These are phyloP conservation scores for Umimayanthus kanabou DNA, from an alignment of 92 coral and sea anemone genomes.

Conservation along the genomic window DNA sequence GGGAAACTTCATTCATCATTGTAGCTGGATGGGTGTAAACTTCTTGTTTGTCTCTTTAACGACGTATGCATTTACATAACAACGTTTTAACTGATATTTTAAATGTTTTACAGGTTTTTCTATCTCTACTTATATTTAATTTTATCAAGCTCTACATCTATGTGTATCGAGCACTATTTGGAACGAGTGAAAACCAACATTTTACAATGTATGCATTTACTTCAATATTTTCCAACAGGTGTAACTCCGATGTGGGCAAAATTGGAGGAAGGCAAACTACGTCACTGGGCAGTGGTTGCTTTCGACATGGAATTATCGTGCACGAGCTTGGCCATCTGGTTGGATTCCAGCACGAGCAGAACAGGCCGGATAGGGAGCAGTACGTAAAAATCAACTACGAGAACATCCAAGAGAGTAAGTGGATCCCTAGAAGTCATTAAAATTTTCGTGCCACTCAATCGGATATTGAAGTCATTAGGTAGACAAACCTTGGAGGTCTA, in stretches of 20 bases:
- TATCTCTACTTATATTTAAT: no score
- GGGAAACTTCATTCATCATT: not conserved
- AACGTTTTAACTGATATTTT: no score
- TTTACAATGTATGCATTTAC: no score
- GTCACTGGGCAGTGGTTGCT: conserved; percentile 91
- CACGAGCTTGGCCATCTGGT: conserved; percentile 93
- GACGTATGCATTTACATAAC: no score
- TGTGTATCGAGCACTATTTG: no score
- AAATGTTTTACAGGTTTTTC: no score
- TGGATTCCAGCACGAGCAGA: conserved; percentile 98
- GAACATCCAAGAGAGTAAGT: conserved; percentile 19
- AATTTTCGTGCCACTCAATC: no score
- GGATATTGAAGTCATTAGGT: no score
- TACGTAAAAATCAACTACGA: conserved; percentile 25
- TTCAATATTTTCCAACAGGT: conserved; percentile 47
- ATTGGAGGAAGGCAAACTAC: conserved; percentile 88
- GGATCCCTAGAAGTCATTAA: not conserved
- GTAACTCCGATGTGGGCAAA: conserved; percentile 92
- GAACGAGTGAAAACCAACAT: no score
- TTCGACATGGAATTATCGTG: conserved; percentile 87
- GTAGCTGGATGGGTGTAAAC: not conserved
- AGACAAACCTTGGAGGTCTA: no score
- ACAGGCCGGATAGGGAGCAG: conserved; percentile 90
- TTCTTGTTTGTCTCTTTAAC: not conserved
- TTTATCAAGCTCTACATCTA: no score